phyloP scores from a whole-genome alignment of 2,113 vertebrate genomes.

The Chrysochloris asiatica region DNA sequence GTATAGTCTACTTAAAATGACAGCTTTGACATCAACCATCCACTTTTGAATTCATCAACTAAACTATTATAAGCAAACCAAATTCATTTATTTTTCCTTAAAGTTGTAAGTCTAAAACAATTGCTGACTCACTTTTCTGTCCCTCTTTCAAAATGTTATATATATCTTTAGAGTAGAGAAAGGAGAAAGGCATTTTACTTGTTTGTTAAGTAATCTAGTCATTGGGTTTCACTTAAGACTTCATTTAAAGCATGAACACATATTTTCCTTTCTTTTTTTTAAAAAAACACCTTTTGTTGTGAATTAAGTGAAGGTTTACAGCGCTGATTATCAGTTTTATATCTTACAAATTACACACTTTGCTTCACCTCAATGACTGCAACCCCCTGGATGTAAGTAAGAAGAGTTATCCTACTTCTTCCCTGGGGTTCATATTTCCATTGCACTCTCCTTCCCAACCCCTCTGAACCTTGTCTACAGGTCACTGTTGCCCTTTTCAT shows the following conservation, averaged over 20 bases:
- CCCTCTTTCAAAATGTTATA: constrained; percentile 58
- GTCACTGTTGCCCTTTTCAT: too few relatives aligned
- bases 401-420: too few relatives aligned
- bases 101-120: background rate
- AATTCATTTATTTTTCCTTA: constrained; percentile 44
- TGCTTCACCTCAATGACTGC: too few relatives aligned
- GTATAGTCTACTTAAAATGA: constrained; percentile 77
- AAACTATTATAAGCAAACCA: constrained; percentile 21
- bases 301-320: too few relatives aligned
- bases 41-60: constrained; percentile 63
- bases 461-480: too few relatives aligned
- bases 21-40: constrained; percentile 72
- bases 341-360: too few relatives aligned
- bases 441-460: too few relatives aligned
- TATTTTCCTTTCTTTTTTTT: too few relatives aligned
- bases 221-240: background rate
- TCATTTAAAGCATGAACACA: constrained; percentile 40
- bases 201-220: background rate
- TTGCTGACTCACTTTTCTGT: constrained; percentile 72
- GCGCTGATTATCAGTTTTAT: too few relatives aligned
- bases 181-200: background rate
- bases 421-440: too few relatives aligned
- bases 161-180: background rate
- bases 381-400: too few relatives aligned
- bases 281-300: too few relatives aligned